These are phyloP conservation scores for Sylvicapra grimmia DNA, from an alignment of 2,113 vertebrate genomes.

Conservation along the genomic window DNA sequence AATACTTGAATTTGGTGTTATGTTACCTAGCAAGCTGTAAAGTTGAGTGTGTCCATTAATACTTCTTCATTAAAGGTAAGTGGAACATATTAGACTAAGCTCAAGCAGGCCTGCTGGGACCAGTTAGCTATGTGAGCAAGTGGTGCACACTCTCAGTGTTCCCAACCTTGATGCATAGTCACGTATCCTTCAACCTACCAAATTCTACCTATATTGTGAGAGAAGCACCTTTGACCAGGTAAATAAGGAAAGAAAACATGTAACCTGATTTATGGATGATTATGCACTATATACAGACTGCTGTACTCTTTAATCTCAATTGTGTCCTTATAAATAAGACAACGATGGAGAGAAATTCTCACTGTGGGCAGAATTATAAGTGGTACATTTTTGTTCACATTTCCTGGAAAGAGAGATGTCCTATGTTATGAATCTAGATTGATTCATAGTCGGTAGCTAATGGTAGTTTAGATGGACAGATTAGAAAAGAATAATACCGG, in stretches of 20 bases:
- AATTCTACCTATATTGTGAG: background rate
- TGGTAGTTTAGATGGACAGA: background rate
- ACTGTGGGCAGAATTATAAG: background rate
- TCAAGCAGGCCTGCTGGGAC: background rate
- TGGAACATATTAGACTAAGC: background rate
- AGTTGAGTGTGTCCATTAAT: background rate
- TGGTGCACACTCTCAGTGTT: background rate
- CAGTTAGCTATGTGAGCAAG: background rate
- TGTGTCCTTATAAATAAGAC: background rate
- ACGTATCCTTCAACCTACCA: background rate
- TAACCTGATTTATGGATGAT: background rate
- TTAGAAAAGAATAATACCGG: background rate
- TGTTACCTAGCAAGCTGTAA: background rate
- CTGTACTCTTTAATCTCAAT: background rate
- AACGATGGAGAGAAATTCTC: background rate
- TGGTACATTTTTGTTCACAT: background rate
- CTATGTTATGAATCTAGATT: background rate
- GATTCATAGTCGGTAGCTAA: background rate
- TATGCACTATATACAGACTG: background rate
- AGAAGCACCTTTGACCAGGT: background rate
- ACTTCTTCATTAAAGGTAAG: background rate
- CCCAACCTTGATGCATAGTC: background rate
- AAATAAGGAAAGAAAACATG: background rate
- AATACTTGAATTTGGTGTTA: background rate
- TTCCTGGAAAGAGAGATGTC: background rate